Conservation (phyloP, 2,797 vertebrate species). For the Pempheris klunzingeri region DNA sequence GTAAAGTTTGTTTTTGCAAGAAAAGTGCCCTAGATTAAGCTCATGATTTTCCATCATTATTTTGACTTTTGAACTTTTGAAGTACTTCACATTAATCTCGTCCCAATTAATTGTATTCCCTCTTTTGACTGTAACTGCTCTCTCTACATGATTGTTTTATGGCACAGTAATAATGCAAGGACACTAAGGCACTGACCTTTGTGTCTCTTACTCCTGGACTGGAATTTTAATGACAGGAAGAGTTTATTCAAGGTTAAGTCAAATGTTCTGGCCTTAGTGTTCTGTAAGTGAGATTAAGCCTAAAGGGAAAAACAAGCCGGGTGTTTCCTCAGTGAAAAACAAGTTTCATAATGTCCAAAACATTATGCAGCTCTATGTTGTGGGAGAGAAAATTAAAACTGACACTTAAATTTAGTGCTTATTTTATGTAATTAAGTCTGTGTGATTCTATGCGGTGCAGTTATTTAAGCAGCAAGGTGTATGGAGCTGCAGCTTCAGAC, state of each 20-base stretch:
- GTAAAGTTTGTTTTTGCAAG: neutral
- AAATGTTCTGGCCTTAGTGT: neutral
- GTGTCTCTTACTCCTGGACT: neutral
- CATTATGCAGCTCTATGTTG: neutral
- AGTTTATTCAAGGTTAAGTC: neutral
- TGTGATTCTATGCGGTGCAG: neutral
- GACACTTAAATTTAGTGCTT: neutral
- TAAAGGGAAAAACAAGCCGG: neutral
- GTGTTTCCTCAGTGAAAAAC: neutral
- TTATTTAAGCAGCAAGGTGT: neutral
- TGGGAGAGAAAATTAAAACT: neutral
- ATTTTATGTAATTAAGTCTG: neutral
- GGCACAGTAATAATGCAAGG: constrained; percentile 43
- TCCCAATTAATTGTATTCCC: constrained; percentile 12
- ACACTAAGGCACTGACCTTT: constrained; percentile 22
- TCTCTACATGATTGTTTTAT: constrained; percentile 49
- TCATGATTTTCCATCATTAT: neutral
- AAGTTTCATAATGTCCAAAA: neutral
- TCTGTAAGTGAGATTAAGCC: neutral
- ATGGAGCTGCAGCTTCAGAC: neutral
- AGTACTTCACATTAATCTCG: neutral
- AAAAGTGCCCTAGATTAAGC: neutral
- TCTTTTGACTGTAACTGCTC: neutral
- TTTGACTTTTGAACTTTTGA: constrained; percentile 1
- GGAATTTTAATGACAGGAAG: constrained; percentile 7